phyloP scores from a whole-genome alignment of 2,888 invertebrate species.

The Nephrotoma appendiculata region DNA sequence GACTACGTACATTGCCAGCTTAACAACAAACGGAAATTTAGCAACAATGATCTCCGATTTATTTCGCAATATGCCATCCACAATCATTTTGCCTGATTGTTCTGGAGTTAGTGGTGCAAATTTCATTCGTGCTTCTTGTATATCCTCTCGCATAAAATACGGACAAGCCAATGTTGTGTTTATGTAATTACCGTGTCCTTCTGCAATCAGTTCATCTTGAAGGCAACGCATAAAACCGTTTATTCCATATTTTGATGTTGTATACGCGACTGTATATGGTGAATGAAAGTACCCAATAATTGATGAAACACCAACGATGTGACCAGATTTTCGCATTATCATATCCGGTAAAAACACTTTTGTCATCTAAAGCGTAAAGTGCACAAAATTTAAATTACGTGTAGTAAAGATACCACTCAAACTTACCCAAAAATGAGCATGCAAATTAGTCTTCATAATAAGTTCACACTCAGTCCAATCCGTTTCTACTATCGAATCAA shows the following conservation, averaged over 20 bases:
- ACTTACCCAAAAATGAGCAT: constrained; percentile 33
- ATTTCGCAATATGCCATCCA: neutral
- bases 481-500: constrained; percentile 27
- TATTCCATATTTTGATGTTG: constrained; percentile 8
- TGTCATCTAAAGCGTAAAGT: constrained; percentile 3
- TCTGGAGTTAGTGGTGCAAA: neutral
- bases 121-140: neutral
- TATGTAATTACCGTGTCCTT: constrained; percentile 1
- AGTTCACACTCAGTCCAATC: constrained; percentile 30
- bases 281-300: neutral
- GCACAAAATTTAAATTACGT: neutral
- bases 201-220: neutral
- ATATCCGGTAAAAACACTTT: constrained; percentile 6
- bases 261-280: constrained; percentile 2
- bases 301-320: constrained; percentile 8
- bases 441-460: constrained; percentile 33
- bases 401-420: constrained; percentile 9
- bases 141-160: constrained; percentile 6
- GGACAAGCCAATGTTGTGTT: constrained; percentile 8
- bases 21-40: neutral
- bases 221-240: constrained; percentile 7
- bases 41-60: neutral
- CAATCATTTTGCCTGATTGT: neutral
- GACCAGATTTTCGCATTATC: constrained; percentile 4
- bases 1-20: neutral